Conservation (phyloP, 1,140 invertebrate genomes). For the Nasonia vitripennis region DNA sequence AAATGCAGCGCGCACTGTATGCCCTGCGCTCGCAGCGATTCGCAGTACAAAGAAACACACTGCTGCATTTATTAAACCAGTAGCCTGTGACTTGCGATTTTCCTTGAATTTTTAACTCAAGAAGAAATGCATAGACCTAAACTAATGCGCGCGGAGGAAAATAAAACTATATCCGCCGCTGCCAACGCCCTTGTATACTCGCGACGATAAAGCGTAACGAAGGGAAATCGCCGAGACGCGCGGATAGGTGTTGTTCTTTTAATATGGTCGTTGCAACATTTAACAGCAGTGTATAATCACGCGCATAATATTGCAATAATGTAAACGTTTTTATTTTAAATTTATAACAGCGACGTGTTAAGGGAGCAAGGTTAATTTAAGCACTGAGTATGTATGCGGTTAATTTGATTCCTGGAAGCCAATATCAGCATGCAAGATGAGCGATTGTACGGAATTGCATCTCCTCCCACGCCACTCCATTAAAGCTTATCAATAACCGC, state of each 20-base stretch:
- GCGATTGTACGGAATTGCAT: too few species aligned
- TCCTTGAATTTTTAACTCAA: constrained; percentile 12
- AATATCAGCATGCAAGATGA: too few species aligned
- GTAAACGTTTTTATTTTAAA: not conserved
- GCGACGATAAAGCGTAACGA: constrained; percentile 29
- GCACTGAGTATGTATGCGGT: not conserved
- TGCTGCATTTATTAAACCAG: not conserved
- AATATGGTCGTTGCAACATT: not conserved
- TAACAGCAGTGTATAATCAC: not conserved
- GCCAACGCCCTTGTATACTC: not conserved
- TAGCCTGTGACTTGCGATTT: constrained; percentile 4
- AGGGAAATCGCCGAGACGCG: not conserved
- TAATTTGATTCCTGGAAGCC: not conserved
- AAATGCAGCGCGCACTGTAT: not conserved
- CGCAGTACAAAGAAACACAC: not conserved
- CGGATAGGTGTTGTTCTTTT: not conserved
- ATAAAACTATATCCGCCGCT: constrained; percentile 6
- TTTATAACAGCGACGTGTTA: not conserved
- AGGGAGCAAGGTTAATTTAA: not conserved
- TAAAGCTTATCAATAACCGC: constrained; percentile 62
- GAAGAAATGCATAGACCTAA: constrained; percentile 11
- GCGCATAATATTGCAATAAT: not conserved
- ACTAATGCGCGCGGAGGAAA: not conserved
- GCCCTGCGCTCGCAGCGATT: not conserved
- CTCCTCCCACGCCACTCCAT: constrained; percentile 52